These are phyloP conservation scores for Microcebus jonahi DNA, from an alignment of 2,113 vertebrate species.

Conservation along the genomic window DNA sequence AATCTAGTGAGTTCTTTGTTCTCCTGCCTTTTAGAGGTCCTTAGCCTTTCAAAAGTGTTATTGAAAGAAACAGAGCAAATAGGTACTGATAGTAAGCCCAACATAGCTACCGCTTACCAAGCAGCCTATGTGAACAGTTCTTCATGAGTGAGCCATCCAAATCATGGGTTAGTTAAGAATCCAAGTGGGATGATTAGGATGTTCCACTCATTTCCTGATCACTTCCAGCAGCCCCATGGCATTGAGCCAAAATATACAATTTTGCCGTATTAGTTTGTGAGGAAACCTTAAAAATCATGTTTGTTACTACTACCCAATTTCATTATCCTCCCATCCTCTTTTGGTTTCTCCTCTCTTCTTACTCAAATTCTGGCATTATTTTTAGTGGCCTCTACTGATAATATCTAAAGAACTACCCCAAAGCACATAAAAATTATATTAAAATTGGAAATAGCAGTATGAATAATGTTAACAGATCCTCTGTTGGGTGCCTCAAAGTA, in stretches of 20 bases:
- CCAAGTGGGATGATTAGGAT: background rate
- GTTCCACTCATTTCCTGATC: slow-evolving; percentile 49
- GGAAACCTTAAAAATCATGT: slow-evolving; percentile 61
- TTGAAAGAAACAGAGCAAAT: background rate
- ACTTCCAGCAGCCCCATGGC: slow-evolving; percentile 40
- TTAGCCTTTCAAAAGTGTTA: background rate
- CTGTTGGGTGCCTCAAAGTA: background rate
- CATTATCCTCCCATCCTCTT: slow-evolving; percentile 52
- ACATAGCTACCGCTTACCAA: background rate
- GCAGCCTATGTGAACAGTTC: background rate
- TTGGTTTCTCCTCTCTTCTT: slow-evolving; percentile 36
- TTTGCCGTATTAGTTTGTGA: slow-evolving; percentile 24
- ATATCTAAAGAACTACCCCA: slow-evolving; percentile 28
- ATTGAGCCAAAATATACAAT: slow-evolving; percentile 53
- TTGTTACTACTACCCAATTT: slow-evolving; percentile 49
- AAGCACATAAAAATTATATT: slow-evolving; percentile 40
- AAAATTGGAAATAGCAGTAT: slow-evolving; percentile 50
- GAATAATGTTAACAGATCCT: slow-evolving; percentile 43
- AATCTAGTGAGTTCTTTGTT: background rate
- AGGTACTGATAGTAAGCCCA: background rate
- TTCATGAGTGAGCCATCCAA: background rate
- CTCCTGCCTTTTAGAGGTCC: background rate
- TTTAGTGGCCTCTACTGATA: slow-evolving; percentile 21
- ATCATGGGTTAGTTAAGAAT: slow-evolving; percentile 1
- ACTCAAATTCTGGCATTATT: slow-evolving; percentile 46